Base-by-base conservation (phyloP, 1,140 invertebrate genomes). In the Triops cancriformis region DNA sequence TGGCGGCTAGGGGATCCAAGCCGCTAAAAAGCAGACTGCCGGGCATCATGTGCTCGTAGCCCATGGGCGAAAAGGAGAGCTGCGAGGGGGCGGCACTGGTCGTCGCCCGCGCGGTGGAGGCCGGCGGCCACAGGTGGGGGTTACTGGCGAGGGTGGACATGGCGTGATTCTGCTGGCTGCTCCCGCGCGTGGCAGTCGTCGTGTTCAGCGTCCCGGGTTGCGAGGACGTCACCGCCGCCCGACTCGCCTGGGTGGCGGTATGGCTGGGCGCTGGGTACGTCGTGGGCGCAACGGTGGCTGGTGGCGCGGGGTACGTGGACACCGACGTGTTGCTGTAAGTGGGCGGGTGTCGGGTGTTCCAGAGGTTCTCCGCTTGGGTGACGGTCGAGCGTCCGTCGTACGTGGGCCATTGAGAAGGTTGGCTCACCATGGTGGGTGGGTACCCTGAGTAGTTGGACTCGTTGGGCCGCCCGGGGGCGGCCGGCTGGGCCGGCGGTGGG, bases 381-480 rank as follows among this genome's bases (percentile, higher is more conserved):
- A n/a, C n/a, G 31, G 28, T 37, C 14, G 74, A 26, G 26, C 43
- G 43, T 0, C 26, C 11, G 7, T 45, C 23, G 43, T 45, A 42
- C 37, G 28, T 18, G 10, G 23, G 43, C 74, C 74, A 28, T 26
- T 45, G 43, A 26, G 74, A 88, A 0, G 90, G 88, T 74, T 91
- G 89, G 80, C 90, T 88, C 79, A 86, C 88, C 0, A 88, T 83
- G 43, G 89, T 89, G 78, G 88, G 89, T 64, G 10, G 51, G 14
- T 64, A 64, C 14, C 51, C 23, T 23, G 51, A 64, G 18, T 64
- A 64, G 51, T 64, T 64, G 10, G 51, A 64, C 51, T 64, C 51
- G 23, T 64, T 64, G 3, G n/a, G 51, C 10, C 51, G 51, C n/a
- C 1, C 51, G 14, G n/a, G 51, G 51, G 31, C 31, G 31, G 18